Evolutionary conservation across 2,797 vertebrate species (phyloP), one percentile per base, ranked within the genome.

Genomic region (Brachyrhaphis roseni): DNA sequence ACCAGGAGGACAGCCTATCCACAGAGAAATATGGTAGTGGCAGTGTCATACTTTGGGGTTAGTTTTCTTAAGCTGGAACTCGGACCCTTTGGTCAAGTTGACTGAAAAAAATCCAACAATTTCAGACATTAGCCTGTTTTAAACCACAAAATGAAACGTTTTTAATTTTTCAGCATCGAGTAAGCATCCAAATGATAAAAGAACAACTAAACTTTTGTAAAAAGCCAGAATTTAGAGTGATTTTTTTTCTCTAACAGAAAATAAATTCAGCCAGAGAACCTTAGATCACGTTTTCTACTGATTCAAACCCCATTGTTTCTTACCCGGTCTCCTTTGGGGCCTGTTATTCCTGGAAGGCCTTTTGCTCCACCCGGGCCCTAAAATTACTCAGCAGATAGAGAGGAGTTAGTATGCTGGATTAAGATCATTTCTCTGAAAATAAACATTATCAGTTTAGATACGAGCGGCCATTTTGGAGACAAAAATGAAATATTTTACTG

Each of bases 271-370:
- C 53, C 53, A 12, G 62, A 34, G 15, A 28, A 59, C 13, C 3
- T 12, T 16, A 59, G 28, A 31, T 6, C 26, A n/a, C 11, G 1
- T 57, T 28, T 57, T 10, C 55, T 57, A 28, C 55, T 15, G 55
- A 34, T 64, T 36, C 59, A 71, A 12, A 41, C 26, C 12, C 12
- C 12, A 2, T 11, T 28, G n/a, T 55, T 11, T 5, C 97, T 97
- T 91, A 99, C 98, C 94, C 96, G 96, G 87, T 97, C 97, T 2
- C 98, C 98, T 95, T 98, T 97, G 74, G 94, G 81, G 76, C 98
- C 98, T 83, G 90, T 64, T 84, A 98, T 94, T 77, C 98, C 98
- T 4, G 92, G 95, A 88, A 97, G 96, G 80, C 98, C 98, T 95
- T 96, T 96, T 75, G 94, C 13, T 83, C 98, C 98, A 84, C 96